Evolutionary conservation across 2,113 vertebrate species (phyloP).

Genomic region (Eleginops maclovinus): DNA sequence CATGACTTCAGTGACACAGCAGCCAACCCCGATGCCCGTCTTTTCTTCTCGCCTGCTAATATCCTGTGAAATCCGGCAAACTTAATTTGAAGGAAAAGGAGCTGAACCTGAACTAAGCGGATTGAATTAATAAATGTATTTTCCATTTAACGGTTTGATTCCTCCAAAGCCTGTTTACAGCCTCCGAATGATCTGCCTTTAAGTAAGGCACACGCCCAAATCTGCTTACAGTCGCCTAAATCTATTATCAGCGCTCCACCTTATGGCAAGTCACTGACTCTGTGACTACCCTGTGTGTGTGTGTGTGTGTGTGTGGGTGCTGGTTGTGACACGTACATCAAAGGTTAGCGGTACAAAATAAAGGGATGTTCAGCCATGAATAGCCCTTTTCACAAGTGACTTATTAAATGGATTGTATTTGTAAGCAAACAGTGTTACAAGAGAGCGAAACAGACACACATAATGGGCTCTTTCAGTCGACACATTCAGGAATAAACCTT

Average conservation of each 20-base stretch:
- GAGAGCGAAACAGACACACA: slow-evolving; percentile 20
- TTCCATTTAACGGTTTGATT: slow-evolving; percentile 86
- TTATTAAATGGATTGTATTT: slow-evolving; percentile 12
- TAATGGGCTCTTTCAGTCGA: slow-evolving; percentile 8
- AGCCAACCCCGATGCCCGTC: slow-evolving; percentile 50
- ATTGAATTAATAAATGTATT: slow-evolving; percentile 87
- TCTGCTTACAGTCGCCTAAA: slow-evolving; percentile 84
- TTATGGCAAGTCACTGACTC: slow-evolving; percentile 76
- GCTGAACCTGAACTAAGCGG: slow-evolving; percentile 87
- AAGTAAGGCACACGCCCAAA: slow-evolving; percentile 79
- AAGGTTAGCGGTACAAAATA: slow-evolving; percentile 40
- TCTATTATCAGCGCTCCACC: slow-evolving; percentile 84
- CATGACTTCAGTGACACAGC: slow-evolving; percentile 49
- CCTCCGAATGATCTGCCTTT: slow-evolving; percentile 80
- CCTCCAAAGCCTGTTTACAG: slow-evolving; percentile 86
- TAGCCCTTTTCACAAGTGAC: slow-evolving; percentile 20
- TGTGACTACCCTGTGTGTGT: slow-evolving; percentile 45
- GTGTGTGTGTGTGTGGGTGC: slow-evolving; percentile 21
- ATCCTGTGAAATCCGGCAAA: slow-evolving; percentile 85
- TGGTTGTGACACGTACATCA: slow-evolving; percentile 19
- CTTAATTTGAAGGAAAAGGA: slow-evolving; percentile 84
- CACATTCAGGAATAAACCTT: slow-evolving; percentile 33
- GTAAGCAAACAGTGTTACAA: slow-evolving; percentile 7
- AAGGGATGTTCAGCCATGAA: slow-evolving; percentile 21
- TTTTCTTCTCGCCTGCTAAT: slow-evolving; percentile 75